A percentile compares a stretch with the other conserved stretches of the same genome.
These are phyloP conservation scores for Callosobruchus maculatus DNA, from an alignment of 2,888 invertebrate genomes.

Conservation along the genomic window DNA sequence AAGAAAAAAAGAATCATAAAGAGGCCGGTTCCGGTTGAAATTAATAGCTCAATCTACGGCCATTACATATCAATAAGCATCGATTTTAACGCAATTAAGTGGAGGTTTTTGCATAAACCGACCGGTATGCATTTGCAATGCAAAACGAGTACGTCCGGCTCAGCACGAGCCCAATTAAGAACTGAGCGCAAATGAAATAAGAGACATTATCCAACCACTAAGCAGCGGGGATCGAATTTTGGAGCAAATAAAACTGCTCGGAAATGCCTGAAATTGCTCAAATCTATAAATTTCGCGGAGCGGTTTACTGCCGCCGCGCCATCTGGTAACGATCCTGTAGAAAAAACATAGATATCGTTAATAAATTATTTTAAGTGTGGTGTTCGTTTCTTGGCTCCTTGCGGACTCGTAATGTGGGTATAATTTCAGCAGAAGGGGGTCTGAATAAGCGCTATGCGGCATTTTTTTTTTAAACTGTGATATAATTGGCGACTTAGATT, in stretches of 20 bases:
- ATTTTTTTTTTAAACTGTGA: too few relatives aligned
- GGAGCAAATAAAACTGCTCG: neutral
- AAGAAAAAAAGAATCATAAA: too few relatives aligned
- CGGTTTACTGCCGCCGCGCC: neutral
- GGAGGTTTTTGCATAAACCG: neutral
- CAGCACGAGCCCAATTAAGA: neutral
- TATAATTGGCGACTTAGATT: too few relatives aligned
- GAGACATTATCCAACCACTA: neutral
- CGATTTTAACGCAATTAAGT: neutral
- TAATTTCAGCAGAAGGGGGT: neutral
- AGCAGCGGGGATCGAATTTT: neutral
- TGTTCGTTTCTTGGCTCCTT: neutral
- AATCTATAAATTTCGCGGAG: neutral
- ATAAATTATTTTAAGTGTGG: neutral
- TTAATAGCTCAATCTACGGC: neutral
- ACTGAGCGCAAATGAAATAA: neutral
- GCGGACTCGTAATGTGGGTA: neutral
- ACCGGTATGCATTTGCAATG: neutral
- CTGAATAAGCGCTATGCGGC: neutral
- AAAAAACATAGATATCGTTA: neutral
- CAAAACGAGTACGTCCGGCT: neutral
- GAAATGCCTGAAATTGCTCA: neutral
- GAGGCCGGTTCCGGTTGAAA: neutral
- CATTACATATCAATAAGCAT: neutral
- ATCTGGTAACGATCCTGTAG: neutral